Base-by-base conservation (phyloP, 2,888 invertebrate genomes). In the Thereva nobilitata region DNA sequence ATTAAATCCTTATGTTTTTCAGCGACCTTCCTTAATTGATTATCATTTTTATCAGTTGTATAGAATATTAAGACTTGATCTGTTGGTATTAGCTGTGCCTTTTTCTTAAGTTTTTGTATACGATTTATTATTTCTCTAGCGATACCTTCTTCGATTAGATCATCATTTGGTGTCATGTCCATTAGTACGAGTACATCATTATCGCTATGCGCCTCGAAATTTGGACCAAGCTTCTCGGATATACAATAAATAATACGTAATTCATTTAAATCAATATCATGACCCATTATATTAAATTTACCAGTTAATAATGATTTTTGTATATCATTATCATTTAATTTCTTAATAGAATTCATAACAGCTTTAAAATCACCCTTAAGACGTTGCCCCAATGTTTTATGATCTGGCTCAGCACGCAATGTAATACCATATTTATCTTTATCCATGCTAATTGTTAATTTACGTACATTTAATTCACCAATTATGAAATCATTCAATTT, bases 61-160 rank as follows among this genome's bases (percentile, higher is more conserved):
- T 91, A 94, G 79, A 87, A 94, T 8, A 95, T 90, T 49, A 87
- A 85, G 4, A 97, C 93, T 70, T 90, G 89, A 81, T 98, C 97
- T 0, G 94, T 91, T 0, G 97, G 97, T 34, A 95, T 90, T 42
- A 97, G 84, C 74, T 91, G 90, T 0, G 93, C 96, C 82, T 96
- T 95, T 82, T 99, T 99, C 68, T 98, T 85, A 8, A 99, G 83
- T 79, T 96, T 97, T 79, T 99, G 99, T 40, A 99, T 87, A 66
- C 98, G 87, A 78, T 98, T 99, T 68, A 97, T 92, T 35, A 98
- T 89, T 83, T 99, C 99, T 68, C 98, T 86, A 0, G 97, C 93
- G 70, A 93, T 85, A 6, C 99, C 99, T 84, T 99, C 98, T 76
- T 97, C 93, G 70, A 93, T 84, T 88, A 97, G 90, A 37, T 89